Base-by-base conservation (phyloP, 2,888 invertebrate species). In the Nomada flava region DNA sequence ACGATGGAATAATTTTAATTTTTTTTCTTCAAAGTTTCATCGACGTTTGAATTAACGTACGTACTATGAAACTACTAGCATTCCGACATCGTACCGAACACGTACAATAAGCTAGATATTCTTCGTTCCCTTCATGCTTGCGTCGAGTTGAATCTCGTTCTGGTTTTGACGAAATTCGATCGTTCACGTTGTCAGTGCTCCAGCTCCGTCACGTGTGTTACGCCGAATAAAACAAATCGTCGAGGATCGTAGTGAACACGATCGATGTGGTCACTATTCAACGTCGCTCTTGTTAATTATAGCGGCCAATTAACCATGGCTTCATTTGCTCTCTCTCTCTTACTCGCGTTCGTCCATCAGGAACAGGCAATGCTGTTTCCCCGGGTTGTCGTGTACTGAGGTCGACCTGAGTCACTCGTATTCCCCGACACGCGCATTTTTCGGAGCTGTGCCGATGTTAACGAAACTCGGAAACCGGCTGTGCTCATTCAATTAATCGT, bases 301-400 rank as follows among this genome's bases (percentile, higher is more conserved):
- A 89, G 89, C 88, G 87, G 84, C 88, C 90, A 91, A 91, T 91
- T 91, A 91, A 89, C 86, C 89, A 86, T 82, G 87, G 86, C 88
- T 90, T 88, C 84, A 42, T 15, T 64, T 60, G 84, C 75, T 69
- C 74, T 69, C 20, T 47, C 47, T 47, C 47, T 57, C 70, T 20
- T 26, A 15, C 20, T 29, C 15, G n/a, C 47, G n/a, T 26, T 5
- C 72, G 64, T 65, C 79, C 72, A 57, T 79, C 79, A 71, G 53
- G 23, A 53, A 42, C 77, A 55, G 50, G 52, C 50, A 20, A 4
- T 60, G 23, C 18, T 59, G 47, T 59, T 65, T 78, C 52, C 42
- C n/a, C 4, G 5, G 47, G 23, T 63, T 20, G 57, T 4, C 64
- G 60, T n/a, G 44, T 18, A 23, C 79, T 72, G 67, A 80, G 79